Percentiles rank a stretch among this genome's conserved stretches.
phyloP scores from a whole-genome alignment of 2,888 invertebrate species.

The Sialis fuliginosa region DNA sequence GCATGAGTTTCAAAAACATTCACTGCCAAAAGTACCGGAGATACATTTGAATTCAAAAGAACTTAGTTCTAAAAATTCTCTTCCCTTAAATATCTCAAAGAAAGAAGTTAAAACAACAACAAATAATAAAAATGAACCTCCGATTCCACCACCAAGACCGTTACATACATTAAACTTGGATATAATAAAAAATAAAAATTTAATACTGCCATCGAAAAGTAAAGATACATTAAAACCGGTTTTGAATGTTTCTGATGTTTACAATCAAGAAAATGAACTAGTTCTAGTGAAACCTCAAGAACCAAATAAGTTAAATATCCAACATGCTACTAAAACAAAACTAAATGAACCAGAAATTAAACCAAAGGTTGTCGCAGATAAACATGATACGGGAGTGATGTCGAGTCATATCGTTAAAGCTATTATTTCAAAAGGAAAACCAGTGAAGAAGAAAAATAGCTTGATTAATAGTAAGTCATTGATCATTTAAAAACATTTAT shows the following conservation, averaged over 20 bases:
- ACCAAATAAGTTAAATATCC: constrained; percentile 1
- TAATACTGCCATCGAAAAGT: too few relatives aligned
- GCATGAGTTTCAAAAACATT: too few relatives aligned
- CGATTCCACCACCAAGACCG: constrained; percentile 19
- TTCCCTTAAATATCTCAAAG: too few relatives aligned
- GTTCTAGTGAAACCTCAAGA: neutral
- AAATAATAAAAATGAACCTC: constrained; percentile 10
- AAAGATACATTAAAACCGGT: neutral
- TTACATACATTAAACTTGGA: constrained; percentile 5
- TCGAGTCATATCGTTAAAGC: constrained; percentile 32
- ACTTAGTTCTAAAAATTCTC: too few relatives aligned
- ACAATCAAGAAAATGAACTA: neutral
- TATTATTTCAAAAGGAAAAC: constrained; percentile 39
- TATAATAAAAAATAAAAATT: too few relatives aligned
- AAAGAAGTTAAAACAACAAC: too few relatives aligned
- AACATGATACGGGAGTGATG: constrained; percentile 22
- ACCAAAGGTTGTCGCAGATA: constrained; percentile 11
- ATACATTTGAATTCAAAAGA: too few relatives aligned
- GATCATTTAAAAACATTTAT: neutral
- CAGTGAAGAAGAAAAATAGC: constrained; percentile 56
- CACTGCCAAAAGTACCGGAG: too few relatives aligned
- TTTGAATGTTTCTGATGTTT: neutral
- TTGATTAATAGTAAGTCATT: constrained; percentile 48
- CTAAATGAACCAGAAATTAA: neutral
- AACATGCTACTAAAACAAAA: constrained; percentile 2